These are phyloP conservation scores for Rhopalosiphum padi DNA, from an alignment of 1,140 invertebrate genomes.

Conservation along the genomic window DNA sequence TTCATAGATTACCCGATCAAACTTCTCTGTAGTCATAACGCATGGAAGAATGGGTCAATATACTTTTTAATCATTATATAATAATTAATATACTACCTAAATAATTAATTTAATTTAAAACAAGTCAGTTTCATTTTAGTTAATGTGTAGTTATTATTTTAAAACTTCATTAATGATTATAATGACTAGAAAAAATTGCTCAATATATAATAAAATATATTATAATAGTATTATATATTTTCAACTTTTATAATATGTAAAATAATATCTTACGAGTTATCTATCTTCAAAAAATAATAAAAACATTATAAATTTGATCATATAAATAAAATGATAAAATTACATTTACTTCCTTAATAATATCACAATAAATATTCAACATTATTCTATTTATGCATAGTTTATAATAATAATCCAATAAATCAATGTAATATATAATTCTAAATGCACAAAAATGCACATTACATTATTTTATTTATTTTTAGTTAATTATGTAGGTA, in stretches of 20 bases:
- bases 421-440: slow-evolving; percentile 14
- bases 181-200: slow-evolving; percentile 24
- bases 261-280: background rate
- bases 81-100: background rate
- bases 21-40: background rate
- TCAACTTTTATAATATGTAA: background rate
- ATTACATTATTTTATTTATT: background rate
- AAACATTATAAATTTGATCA: background rate
- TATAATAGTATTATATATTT: background rate
- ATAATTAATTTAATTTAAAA: background rate
- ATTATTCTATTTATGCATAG: background rate
- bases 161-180: background rate
- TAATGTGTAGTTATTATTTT: background rate
- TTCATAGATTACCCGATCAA: background rate
- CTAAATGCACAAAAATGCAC: background rate
- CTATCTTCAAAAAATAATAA: background rate
- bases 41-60: background rate
- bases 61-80: slow-evolving; percentile 14
- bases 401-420: background rate
- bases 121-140: background rate
- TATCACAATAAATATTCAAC: background rate
- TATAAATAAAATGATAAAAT: background rate
- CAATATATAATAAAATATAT: background rate
- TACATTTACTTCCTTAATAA: background rate
- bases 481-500: background rate